Base-by-base conservation (phyloP, 2,888 invertebrate species). In the Elegia similella region DNA sequence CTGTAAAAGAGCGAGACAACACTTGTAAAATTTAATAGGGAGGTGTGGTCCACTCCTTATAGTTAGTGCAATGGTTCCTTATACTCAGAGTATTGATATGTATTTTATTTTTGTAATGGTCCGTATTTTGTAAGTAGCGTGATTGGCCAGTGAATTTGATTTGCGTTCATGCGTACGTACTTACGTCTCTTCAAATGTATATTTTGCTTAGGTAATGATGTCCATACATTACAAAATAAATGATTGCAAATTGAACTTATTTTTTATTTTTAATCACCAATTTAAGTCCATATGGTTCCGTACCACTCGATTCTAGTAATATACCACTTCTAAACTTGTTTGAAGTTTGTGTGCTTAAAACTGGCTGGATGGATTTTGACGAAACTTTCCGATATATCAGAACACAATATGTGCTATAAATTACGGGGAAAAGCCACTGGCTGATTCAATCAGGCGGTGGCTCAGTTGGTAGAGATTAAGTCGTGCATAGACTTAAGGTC, bases 171-270 rank as follows among this genome's bases (percentile, higher is more conserved):
- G 67, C 69, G 65, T 63, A 67, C 70, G 72, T 68, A 66, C 68
- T 62, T 71, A 68, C 62, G 65, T 67, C 62, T 68, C 66, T 73
- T 68, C 61, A 63, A 70, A 59, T 80, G 82, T 82, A 81, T 81
- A 82, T 82, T 81, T 82, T 77, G 82, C 82, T 80, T 83, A 68
- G 69, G 68, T 68, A 68, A 68, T 64, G 68, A 74, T 73, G 72
- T 78, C 75, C 73, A 70, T 63, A 67, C 73, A 61, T 58, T 30
- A 56, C 73, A 66, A 72, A 75, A 78, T 80, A 80, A 85, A 83
- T 75, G 64, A 81, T 79, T 78, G 73, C 72, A 79, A 58, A 56
- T 55, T 57, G 53, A 64, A 55, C 57, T 54, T 52, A n/a, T 54
- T 59, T 61, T 44, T 32, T 57, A 42, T 57, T 57, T 38, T 2